These are phyloP conservation scores for Leptinotarsa haldemani DNA, from an alignment of 2,888 invertebrate genomes.

Conservation along the genomic window DNA sequence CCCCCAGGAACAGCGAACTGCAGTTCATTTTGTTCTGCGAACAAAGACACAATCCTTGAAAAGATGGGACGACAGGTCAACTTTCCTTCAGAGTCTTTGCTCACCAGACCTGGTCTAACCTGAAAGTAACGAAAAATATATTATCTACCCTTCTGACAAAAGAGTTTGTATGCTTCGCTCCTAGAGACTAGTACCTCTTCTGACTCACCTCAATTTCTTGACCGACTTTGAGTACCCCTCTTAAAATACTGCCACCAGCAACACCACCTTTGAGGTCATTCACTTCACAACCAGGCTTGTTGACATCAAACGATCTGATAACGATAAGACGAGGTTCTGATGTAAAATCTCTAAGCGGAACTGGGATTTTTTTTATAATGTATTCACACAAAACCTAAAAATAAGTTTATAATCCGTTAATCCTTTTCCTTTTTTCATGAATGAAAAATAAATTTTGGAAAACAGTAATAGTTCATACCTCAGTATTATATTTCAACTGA, in stretches of 20 bases:
- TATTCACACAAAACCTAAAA: slow-evolving; percentile 91
- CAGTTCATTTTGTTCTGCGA: slow-evolving; percentile 97
- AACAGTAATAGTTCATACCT: slow-evolving; percentile 71
- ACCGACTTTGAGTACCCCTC: slow-evolving; percentile 95
- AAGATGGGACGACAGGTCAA: slow-evolving; percentile 96
- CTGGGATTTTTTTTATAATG: slow-evolving; percentile 97
- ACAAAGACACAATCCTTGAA: slow-evolving; percentile 96
- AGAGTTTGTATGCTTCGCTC: background rate
- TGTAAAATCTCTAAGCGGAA: slow-evolving; percentile 94
- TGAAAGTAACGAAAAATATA: slow-evolving; percentile 49
- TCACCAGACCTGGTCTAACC: slow-evolving; percentile 94
- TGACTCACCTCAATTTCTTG: slow-evolving; percentile 94
- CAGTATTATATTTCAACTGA: slow-evolving; percentile 98
- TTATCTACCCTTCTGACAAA: too few relatives aligned
- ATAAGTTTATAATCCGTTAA: background rate
- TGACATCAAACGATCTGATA: slow-evolving; percentile 98
- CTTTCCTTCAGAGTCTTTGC: slow-evolving; percentile 95
- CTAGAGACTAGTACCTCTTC: background rate
- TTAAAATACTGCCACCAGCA: slow-evolving; percentile 97
- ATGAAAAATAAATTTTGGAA: too few relatives aligned
- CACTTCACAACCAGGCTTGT: slow-evolving; percentile 99
- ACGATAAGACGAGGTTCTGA: slow-evolving; percentile 96
- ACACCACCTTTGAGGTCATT: slow-evolving; percentile 98
- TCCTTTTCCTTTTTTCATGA: too few relatives aligned
- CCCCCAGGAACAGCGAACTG: slow-evolving; percentile 99